Percentiles rank a stretch among this genome's conserved stretches.
Conservation (phyloP, 2,888 invertebrate genomes). For the Pseudanteris insignis region DNA sequence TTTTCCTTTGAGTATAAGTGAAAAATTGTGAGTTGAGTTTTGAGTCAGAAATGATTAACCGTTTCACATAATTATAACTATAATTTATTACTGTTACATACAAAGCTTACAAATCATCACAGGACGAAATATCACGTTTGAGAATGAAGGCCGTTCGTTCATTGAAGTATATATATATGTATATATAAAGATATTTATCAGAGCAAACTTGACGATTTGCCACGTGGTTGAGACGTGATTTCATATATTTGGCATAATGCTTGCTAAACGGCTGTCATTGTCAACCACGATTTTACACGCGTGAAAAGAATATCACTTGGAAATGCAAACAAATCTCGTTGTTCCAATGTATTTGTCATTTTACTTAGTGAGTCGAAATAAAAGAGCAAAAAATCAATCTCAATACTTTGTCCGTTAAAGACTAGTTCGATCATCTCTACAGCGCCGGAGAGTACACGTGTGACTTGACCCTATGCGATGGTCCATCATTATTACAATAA, state of each 20-base stretch:
- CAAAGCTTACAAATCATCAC: slow-evolving; percentile 49
- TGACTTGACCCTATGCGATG: slow-evolving; percentile 52
- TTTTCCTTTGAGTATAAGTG: slow-evolving; percentile 39
- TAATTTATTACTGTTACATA: slow-evolving; percentile 56
- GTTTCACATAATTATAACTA: slow-evolving; percentile 49
- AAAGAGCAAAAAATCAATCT: slow-evolving; percentile 53
- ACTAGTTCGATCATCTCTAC: slow-evolving; percentile 62
- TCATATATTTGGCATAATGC: too few species aligned
- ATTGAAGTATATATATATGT: background rate
- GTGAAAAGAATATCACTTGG: slow-evolving; percentile 36
- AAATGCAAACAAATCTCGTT: slow-evolving; percentile 51
- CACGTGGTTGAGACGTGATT: too few species aligned
- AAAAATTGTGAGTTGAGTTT: slow-evolving; percentile 48
- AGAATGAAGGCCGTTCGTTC: slow-evolving; percentile 31
- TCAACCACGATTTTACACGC: slow-evolving; percentile 32
- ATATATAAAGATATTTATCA: too few species aligned
- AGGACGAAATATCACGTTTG: slow-evolving; percentile 31
- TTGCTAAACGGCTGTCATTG: slow-evolving; percentile 24
- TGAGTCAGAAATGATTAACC: slow-evolving; percentile 48
- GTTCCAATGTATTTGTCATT: slow-evolving; percentile 52
- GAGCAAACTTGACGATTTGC: too few species aligned
- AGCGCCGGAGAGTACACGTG: slow-evolving; percentile 54
- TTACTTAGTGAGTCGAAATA: slow-evolving; percentile 34
- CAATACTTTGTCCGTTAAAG: slow-evolving; percentile 62
- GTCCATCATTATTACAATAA: slow-evolving; percentile 47